phyloP scores from a whole-genome alignment of 2,113 vertebrate genomes.

The Oostethus manadensis region DNA sequence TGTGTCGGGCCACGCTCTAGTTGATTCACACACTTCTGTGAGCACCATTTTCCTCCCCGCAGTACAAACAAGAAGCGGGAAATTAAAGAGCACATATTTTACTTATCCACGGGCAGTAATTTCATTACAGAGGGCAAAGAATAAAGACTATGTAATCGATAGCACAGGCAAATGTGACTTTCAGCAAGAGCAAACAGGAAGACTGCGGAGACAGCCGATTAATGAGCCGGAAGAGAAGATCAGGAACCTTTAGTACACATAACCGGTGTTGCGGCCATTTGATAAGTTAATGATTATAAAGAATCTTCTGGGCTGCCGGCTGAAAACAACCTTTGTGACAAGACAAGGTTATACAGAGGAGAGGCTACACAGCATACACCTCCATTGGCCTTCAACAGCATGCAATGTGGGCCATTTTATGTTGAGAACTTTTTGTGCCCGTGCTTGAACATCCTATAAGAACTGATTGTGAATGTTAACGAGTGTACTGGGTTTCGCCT shows the following conservation, averaged over 20 bases:
- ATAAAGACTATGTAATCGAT: constrained; percentile 43
- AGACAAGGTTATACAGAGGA: constrained; percentile 22
- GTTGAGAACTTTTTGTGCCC: constrained; percentile 16
- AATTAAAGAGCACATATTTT: constrained; percentile 32
- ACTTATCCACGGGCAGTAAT: constrained; percentile 45
- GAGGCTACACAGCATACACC: neutral
- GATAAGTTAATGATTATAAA: constrained; percentile 24
- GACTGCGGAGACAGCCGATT: constrained; percentile 35
- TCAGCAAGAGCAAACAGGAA: constrained; percentile 36
- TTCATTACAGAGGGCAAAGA: constrained; percentile 49
- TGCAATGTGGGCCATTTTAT: constrained; percentile 14
- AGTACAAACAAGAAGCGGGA: constrained; percentile 2
- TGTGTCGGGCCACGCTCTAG: constrained; percentile 4
- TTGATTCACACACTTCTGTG: constrained; percentile 17
- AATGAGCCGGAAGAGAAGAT: constrained; percentile 38
- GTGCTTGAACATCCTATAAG: constrained; percentile 40
- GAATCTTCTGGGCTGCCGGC: constrained; percentile 17
- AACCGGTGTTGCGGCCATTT: constrained; percentile 13
- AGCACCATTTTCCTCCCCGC: constrained; percentile 7
- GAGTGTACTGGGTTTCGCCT: no score
- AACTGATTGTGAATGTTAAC: constrained; percentile 36
- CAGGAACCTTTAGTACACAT: neutral
- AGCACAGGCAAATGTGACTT: constrained; percentile 46
- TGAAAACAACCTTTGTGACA: constrained; percentile 5
- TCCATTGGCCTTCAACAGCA: constrained; percentile 6